Evolutionary conservation across 2,113 vertebrate genomes (phyloP).

Genomic region (Sigmodon hispidus): DNA sequence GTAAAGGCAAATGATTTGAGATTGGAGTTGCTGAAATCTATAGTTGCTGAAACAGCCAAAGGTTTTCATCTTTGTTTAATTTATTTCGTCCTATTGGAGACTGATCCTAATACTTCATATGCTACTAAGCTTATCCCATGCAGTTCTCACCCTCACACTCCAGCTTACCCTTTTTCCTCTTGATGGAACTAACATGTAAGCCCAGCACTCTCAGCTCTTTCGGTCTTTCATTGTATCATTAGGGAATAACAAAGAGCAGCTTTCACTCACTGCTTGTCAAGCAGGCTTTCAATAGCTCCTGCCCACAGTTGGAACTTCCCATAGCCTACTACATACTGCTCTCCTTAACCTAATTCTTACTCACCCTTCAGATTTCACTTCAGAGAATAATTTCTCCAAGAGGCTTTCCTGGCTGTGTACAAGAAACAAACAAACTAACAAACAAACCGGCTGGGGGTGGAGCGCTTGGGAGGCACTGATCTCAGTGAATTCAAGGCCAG

Average conservation of each 20-base stretch:
- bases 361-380: not conserved
- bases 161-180: not conserved
- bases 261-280: not conserved
- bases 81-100: not conserved
- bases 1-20: conserved; percentile 15
- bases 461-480: too few species aligned
- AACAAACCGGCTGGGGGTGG: too few species aligned
- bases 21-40: not conserved
- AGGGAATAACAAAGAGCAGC: not conserved
- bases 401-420: not conserved
- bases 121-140: too few species aligned
- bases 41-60: not conserved
- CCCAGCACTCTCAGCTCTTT: not conserved
- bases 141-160: not conserved
- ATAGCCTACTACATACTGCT: not conserved
- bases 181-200: not conserved
- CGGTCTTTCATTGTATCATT: not conserved
- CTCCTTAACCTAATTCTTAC: conserved; percentile 6
- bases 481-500: too few species aligned
- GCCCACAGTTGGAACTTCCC: not conserved
- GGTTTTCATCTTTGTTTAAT: not conserved
- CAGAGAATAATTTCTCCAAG: conserved; percentile 40
- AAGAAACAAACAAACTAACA: not conserved
- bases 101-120: not conserved
- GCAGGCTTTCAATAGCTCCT: not conserved